Percentiles rank a stretch among this genome's conserved stretches.
These are phyloP conservation scores for Mus minutoides DNA, from an alignment of 2,797 vertebrate species.

Conservation along the genomic window DNA sequence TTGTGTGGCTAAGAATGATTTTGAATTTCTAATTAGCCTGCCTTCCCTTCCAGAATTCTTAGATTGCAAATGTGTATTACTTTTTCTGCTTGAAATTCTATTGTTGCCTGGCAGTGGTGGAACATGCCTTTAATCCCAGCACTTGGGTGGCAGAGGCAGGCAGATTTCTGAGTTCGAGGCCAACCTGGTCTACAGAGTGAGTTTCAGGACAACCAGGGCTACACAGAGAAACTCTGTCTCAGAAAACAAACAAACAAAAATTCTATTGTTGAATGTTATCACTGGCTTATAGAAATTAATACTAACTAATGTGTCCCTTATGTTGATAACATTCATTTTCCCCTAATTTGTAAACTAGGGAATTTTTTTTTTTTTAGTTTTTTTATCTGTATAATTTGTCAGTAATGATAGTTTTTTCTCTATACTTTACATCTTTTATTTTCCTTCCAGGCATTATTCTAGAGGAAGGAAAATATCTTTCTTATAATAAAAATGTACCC, in stretches of 20 bases:
- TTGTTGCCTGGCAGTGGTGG: not conserved
- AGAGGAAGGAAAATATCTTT: not conserved
- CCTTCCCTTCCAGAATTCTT: not conserved
- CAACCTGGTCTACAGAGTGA: too few species aligned
- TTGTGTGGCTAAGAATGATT: not conserved
- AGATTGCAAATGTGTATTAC: not conserved
- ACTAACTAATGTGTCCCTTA: slow-evolving; percentile 18
- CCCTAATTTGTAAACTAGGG: not conserved
- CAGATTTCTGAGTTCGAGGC: too few species aligned
- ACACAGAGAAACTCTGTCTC: too few species aligned
- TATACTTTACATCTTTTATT: not conserved
- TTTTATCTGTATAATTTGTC: slow-evolving; percentile 21
- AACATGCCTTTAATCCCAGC: too few species aligned
- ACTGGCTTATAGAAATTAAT: slow-evolving; percentile 16
- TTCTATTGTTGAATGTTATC: slow-evolving; percentile 46
- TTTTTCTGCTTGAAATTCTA: not conserved
- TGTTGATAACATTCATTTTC: slow-evolving; percentile 43
- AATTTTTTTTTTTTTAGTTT: not conserved
- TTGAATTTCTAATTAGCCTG: not conserved
- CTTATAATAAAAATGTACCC: not conserved
- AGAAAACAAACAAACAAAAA: not conserved
- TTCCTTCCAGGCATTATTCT: not conserved
- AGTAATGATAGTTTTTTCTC: not conserved
- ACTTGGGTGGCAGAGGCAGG: too few species aligned
- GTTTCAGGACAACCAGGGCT: too few species aligned